phyloP scores from a whole-genome alignment of 1,140 invertebrate genomes.

The Palaemon carinicauda region DNA sequence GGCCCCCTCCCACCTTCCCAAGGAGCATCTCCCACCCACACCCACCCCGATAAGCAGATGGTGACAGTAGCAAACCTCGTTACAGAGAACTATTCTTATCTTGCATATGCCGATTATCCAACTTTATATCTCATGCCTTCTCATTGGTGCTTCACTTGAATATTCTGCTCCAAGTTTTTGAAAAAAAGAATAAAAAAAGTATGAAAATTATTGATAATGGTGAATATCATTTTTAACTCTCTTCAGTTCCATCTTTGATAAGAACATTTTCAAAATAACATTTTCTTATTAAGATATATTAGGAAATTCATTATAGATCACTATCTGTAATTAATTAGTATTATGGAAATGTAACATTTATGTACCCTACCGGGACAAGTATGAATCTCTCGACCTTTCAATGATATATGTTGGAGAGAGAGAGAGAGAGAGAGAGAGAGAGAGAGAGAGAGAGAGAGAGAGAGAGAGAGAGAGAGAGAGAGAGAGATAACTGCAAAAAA shows the following conservation, averaged over 20 bases:
- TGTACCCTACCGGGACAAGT: no score
- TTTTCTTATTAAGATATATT: no score
- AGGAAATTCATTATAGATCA: no score
- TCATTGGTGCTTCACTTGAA: no score
- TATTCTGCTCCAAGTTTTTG: no score
- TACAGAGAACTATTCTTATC: background rate
- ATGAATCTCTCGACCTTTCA: background rate
- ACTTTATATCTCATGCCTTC: no score
- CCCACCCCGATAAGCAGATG: background rate
- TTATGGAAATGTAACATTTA: no score
- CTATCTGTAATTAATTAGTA: no score
- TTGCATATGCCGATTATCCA: background rate
- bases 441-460: slow-evolving; percentile 17
- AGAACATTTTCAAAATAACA: background rate
- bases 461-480: slow-evolving; percentile 26
- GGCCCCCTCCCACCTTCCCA: background rate
- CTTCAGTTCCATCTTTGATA: background rate
- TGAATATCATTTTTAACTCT: no score
- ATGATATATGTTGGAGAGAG: background rate
- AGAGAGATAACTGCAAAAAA: background rate
- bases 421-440: slow-evolving; percentile 30
- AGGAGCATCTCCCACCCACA: background rate
- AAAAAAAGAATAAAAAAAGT: no score
- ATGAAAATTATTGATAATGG: no score
- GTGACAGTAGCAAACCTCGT: background rate